Conservation (phyloP, 2,113 vertebrate species). For the Triplophysa dalaica region DNA sequence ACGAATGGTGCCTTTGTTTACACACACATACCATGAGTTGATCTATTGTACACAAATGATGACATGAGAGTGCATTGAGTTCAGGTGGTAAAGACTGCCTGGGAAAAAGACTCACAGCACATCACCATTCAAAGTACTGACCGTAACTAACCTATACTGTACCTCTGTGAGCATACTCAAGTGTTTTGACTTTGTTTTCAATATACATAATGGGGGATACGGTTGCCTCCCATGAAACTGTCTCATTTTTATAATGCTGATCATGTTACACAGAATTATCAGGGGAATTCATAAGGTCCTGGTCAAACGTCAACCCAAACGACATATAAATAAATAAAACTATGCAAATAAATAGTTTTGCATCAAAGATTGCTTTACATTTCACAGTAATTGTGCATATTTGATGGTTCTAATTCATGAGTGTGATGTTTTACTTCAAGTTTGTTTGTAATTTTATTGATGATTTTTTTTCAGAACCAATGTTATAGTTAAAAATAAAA, state of each 20-base stretch:
- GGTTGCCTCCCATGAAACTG: background rate
- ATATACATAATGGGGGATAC: background rate
- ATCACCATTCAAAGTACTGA: background rate
- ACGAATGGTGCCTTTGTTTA: background rate
- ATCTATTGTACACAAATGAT: constrained; percentile 3
- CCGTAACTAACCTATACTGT: background rate
- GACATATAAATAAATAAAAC: background rate
- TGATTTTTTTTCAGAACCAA: too few species aligned
- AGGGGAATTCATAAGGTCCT: background rate
- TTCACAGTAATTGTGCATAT: too few species aligned
- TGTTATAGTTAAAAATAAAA: too few species aligned
- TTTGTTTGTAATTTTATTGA: background rate
- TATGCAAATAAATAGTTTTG: too few species aligned
- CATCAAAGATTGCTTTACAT: too few species aligned
- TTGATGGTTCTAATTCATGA: too few species aligned
- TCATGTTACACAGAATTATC: background rate
- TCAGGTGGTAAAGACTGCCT: background rate
- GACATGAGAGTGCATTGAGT: background rate
- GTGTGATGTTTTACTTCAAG: background rate
- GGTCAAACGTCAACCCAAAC: background rate
- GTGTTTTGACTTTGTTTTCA: background rate
- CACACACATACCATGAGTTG: background rate
- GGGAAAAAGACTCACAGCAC: background rate
- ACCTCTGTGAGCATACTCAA: background rate
- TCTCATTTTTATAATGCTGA: constrained; percentile 5